Evolutionary conservation across 2,888 invertebrate species (phyloP).

Genomic region (Hydraecia micacea): DNA sequence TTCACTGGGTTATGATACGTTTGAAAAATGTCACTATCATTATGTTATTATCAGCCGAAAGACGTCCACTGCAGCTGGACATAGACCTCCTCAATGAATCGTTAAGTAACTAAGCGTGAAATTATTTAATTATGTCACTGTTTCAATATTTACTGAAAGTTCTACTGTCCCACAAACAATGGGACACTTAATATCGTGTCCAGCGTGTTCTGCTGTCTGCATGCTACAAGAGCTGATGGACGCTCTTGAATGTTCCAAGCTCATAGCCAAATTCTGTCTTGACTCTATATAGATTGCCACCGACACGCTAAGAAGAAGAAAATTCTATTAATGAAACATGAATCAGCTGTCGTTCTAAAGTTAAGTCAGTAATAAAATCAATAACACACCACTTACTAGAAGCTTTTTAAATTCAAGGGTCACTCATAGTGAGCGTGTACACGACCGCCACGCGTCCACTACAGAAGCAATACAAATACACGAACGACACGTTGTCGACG

Average conservation of each 20-base stretch:
- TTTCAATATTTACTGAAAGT: not conserved
- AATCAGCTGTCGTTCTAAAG: not conserved
- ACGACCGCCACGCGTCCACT: too few relatives aligned
- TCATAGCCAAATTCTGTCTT: too few relatives aligned
- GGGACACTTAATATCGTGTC: too few relatives aligned
- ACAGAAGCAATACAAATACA: too few relatives aligned
- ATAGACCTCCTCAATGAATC: not conserved
- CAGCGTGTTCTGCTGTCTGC: too few relatives aligned
- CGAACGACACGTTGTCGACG: too few relatives aligned
- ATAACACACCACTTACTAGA: not conserved
- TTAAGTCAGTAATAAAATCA: conserved; percentile 10
- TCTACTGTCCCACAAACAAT: not conserved
- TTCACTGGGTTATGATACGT: not conserved
- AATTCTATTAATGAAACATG: not conserved
- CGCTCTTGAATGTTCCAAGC: too few relatives aligned
- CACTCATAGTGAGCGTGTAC: not conserved
- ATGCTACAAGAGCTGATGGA: too few relatives aligned
- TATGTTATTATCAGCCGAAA: not conserved
- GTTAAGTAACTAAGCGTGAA: not conserved
- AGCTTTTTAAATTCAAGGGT: conserved; percentile 4
- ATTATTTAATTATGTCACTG: not conserved
- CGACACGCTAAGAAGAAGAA: too few relatives aligned
- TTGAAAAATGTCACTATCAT: not conserved
- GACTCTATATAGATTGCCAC: too few relatives aligned
- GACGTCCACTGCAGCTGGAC: not conserved